These are phyloP conservation scores for Perdita meconis DNA, from an alignment of 2,888 invertebrate genomes.

Conservation along the genomic window DNA sequence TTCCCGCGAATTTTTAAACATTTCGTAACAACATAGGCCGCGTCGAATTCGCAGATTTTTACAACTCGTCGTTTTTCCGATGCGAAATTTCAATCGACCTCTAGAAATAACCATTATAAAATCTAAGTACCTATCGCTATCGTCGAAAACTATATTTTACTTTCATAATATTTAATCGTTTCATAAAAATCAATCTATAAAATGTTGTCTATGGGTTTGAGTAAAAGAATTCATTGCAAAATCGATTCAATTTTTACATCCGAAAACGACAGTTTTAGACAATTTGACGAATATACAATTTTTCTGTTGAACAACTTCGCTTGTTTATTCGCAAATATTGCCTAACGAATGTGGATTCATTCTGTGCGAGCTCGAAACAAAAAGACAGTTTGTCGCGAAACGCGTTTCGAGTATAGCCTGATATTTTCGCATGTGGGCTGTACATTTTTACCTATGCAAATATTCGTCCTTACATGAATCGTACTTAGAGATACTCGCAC, in stretches of 20 bases:
- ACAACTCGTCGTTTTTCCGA: slow-evolving; percentile 26
- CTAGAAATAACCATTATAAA: neutral
- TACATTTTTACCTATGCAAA: slow-evolving; percentile 49
- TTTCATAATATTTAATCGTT: too few species aligned
- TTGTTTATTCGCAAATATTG: slow-evolving; percentile 20
- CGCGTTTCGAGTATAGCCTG: slow-evolving; percentile 50
- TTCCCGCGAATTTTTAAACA: slow-evolving; percentile 8
- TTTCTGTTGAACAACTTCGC: slow-evolving; percentile 9
- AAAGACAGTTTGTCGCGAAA: slow-evolving; percentile 32
- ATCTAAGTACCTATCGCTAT: neutral
- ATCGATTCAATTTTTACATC: slow-evolving; percentile 32
- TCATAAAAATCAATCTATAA: too few species aligned
- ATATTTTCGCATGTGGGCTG: slow-evolving; percentile 63
- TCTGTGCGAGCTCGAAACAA: slow-evolving; percentile 26
- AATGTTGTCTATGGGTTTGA: neutral
- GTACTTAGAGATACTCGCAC: slow-evolving; percentile 47
- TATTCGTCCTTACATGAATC: slow-evolving; percentile 50
- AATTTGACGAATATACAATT: too few species aligned
- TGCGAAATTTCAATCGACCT: slow-evolving; percentile 22
- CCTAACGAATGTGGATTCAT: slow-evolving; percentile 20
- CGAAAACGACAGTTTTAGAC: slow-evolving; percentile 23
- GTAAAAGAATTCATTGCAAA: neutral
- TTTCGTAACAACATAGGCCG: slow-evolving; percentile 46
- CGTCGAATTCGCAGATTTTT: slow-evolving; percentile 19
- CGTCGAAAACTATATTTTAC: neutral